phyloP scores from a whole-genome alignment of 2,113 vertebrate species.

The Cinclus mexicanus region DNA sequence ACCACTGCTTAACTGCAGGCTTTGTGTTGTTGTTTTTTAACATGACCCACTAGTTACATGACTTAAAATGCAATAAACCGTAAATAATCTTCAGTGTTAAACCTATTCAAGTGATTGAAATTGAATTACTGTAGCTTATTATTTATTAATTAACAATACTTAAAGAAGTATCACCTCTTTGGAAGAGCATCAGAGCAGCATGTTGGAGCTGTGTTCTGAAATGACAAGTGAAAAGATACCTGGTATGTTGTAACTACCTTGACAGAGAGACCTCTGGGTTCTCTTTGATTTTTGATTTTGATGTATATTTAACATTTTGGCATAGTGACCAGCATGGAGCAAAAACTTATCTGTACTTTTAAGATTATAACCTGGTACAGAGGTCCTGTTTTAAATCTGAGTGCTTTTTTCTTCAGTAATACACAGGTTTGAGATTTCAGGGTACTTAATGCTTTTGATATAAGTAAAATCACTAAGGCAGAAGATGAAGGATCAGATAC shows the following conservation, averaged over 20 bases:
- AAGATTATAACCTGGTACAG: neutral
- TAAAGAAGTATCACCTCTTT: neutral
- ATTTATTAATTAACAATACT: neutral
- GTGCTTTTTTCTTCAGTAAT: neutral
- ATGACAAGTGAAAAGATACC: neutral
- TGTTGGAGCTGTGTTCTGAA: neutral
- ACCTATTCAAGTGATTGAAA: neutral
- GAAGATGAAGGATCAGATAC: neutral
- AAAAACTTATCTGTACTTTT: neutral
- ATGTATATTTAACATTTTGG: neutral
- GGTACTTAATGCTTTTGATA: neutral
- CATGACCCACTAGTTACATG: accelerated
- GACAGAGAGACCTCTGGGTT: neutral
- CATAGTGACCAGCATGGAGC: neutral
- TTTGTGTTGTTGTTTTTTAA: neutral
- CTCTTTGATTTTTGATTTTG: neutral
- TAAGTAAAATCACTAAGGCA: neutral
- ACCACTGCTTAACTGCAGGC: neutral
- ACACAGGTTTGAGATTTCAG: neutral
- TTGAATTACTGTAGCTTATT: neutral
- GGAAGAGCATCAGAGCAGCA: neutral
- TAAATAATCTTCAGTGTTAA: neutral
- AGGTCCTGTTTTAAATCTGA: neutral
- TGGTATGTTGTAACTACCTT: neutral
- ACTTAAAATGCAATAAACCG: neutral